A percentile compares a stretch with the other conserved stretches of the same genome.
Conservation (phyloP, 2,797 vertebrate species). For the Pseudotriccus pelzelni region DNA sequence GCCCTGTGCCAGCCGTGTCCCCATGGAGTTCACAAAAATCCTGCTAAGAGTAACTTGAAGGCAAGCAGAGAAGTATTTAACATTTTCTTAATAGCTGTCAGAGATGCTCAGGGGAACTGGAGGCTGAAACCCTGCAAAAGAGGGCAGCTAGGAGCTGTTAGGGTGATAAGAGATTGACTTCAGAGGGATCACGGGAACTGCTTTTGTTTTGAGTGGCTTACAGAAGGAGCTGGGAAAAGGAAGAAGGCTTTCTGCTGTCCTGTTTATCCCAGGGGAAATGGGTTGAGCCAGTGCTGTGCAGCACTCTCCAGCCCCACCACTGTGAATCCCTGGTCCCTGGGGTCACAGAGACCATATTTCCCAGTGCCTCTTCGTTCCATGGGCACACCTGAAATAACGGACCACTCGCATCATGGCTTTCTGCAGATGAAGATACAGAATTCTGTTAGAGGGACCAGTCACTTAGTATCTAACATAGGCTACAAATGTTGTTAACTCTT, state of each 20-base stretch:
- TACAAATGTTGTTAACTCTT: neutral
- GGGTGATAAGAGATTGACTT: neutral
- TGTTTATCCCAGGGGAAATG: neutral
- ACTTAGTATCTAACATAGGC: neutral
- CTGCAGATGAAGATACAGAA: neutral
- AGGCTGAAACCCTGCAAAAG: neutral
- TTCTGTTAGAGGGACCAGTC: neutral
- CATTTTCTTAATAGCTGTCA: neutral
- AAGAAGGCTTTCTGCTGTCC: neutral
- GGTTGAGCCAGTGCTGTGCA: neutral
- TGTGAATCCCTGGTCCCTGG: neutral
- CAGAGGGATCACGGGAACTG: neutral
- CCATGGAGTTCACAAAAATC: rapidly evolving
- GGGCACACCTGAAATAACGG: neutral
- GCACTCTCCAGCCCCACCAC: neutral
- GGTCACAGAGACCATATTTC: neutral
- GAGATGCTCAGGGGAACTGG: neutral
- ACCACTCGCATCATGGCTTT: neutral
- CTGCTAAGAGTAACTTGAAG: neutral
- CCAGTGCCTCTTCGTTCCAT: neutral
- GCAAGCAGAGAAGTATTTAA: neutral
- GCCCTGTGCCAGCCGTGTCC: rapidly evolving
- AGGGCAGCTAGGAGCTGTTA: neutral
- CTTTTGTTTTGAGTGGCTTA: neutral
- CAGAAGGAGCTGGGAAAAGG: neutral